phyloP scores from a whole-genome alignment of 1,140 invertebrate species.

The Acromyrmex heyeri region DNA sequence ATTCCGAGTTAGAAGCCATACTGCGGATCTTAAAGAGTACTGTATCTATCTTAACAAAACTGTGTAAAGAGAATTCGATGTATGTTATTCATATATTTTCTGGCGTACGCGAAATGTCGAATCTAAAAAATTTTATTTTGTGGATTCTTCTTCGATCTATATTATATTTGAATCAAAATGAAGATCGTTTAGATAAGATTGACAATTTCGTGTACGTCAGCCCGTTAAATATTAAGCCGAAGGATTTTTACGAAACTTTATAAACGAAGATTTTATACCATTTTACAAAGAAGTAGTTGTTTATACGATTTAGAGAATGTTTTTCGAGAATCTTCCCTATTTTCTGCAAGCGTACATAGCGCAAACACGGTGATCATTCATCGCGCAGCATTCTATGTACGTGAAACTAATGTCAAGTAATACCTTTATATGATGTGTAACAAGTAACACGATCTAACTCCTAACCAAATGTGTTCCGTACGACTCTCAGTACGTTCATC shows the following conservation, averaged over 20 bases:
- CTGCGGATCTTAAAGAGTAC: slow-evolving; percentile 17
- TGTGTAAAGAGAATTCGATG: not conserved
- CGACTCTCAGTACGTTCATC: slow-evolving; percentile 59
- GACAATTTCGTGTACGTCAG: not conserved
- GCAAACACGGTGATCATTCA: not conserved
- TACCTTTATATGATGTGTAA: slow-evolving; percentile 61
- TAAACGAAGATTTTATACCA: slow-evolving; percentile 23
- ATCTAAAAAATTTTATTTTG: not conserved
- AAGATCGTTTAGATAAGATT: not conserved
- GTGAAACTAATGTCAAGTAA: slow-evolving; percentile 63
- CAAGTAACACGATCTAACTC: slow-evolving; percentile 72
- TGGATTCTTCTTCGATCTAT: not conserved
- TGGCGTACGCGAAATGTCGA: not conserved
- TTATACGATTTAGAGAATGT: slow-evolving; percentile 16
- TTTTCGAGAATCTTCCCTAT: not conserved
- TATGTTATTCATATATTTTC: not conserved
- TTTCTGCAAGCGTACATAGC: not conserved
- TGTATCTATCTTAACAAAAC: slow-evolving; percentile 11
- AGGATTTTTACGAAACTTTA: slow-evolving; percentile 1
- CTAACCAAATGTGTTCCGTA: slow-evolving; percentile 82
- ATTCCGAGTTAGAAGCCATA: slow-evolving; percentile 75
- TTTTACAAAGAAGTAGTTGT: slow-evolving; percentile 38
- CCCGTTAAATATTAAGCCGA: not conserved
- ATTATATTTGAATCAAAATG: not conserved
- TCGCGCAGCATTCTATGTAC: slow-evolving; percentile 38